phyloP scores from a whole-genome alignment of 2,113 vertebrate genomes.

The Andinoacara biseriatus region DNA sequence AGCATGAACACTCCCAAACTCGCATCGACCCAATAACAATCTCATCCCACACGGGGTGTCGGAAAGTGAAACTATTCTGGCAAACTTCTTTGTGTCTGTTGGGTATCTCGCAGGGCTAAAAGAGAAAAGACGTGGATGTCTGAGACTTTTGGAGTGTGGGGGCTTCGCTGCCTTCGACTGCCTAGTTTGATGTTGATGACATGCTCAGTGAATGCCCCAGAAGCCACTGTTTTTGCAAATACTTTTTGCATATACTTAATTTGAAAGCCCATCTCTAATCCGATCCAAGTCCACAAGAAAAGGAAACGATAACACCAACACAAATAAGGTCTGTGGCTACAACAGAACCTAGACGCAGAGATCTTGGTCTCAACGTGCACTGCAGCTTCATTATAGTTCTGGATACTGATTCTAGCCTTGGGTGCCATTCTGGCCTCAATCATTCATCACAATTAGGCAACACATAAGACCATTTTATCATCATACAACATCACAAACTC shows the following conservation, averaged over 20 bases:
- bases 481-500: slow-evolving; percentile 5
- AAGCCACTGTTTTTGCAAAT: background rate
- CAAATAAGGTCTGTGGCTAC: background rate
- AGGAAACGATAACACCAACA: background rate
- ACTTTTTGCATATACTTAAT: background rate
- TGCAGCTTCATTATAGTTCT: slow-evolving; percentile 18
- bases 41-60: background rate
- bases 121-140: background rate
- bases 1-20: background rate
- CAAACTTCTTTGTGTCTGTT: background rate
- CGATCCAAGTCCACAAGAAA: background rate
- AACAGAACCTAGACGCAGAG: background rate
- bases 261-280: background rate
- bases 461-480: background rate
- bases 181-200: background rate
- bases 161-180: background rate
- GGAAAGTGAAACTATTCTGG: background rate
- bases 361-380: slow-evolving; percentile 28
- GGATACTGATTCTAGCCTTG: slow-evolving; percentile 58
- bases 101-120: background rate
- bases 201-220: background rate
- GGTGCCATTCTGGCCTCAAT: slow-evolving; percentile 12
- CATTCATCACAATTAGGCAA: slow-evolving; percentile 63
- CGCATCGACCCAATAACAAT: background rate
- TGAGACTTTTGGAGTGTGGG: background rate